A percentile compares a stretch with the other conserved stretches of the same genome.
Evolutionary conservation across 2,113 vertebrate genomes (phyloP).

Genomic region (Urocynchramus pylzowi): DNA sequence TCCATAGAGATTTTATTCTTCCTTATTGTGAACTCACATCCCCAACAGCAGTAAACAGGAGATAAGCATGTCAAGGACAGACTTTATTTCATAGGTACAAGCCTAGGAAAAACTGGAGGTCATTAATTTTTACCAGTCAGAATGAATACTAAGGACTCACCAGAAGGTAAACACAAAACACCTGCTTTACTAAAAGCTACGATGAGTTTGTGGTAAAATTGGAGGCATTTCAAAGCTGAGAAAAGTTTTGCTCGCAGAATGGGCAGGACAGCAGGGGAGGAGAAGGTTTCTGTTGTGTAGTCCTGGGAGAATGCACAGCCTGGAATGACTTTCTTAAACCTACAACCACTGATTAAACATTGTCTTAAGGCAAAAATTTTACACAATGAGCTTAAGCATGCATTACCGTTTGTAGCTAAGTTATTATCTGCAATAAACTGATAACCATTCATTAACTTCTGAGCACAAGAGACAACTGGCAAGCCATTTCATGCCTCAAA

Average conservation of each 20-base stretch:
- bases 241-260: background rate
- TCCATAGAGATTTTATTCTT: background rate
- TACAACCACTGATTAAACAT: background rate
- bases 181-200: background rate
- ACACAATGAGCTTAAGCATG: slow-evolving; percentile 41
- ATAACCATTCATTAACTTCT: slow-evolving; percentile 74
- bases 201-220: background rate
- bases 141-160: background rate
- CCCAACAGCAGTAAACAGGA: background rate
- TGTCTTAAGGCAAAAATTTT: slow-evolving; percentile 59
- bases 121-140: background rate
- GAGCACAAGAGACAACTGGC: slow-evolving; percentile 66
- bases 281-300: background rate
- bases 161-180: background rate
- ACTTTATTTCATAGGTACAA: background rate
- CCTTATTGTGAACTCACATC: background rate
- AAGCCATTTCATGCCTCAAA: slow-evolving; percentile 78
- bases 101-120: background rate
- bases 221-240: background rate
- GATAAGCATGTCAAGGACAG: background rate
- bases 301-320: background rate
- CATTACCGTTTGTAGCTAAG: slow-evolving; percentile 46
- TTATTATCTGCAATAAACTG: slow-evolving; percentile 70
- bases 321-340: background rate
- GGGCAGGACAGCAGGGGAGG: background rate